Percentiles rank a stretch among this genome's conserved stretches.
Conservation (phyloP, 2,113 vertebrate species). For the Petromus typicus region DNA sequence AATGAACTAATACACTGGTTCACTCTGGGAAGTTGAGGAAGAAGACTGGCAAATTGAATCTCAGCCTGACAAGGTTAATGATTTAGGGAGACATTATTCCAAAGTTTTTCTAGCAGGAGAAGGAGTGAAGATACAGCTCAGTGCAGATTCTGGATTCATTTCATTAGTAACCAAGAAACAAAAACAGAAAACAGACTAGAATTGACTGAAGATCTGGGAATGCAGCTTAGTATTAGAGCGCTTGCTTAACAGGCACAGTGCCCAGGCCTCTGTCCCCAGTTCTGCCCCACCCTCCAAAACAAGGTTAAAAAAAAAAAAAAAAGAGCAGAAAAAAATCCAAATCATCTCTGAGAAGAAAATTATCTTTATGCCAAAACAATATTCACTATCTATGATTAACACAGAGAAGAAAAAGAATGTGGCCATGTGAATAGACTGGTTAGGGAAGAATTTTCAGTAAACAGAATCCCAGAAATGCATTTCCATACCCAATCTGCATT, state of each 20-base stretch:
- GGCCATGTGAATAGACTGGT: neutral
- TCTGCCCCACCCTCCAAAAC: neutral
- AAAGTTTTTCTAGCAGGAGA: neutral
- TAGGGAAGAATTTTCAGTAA: slow-evolving; percentile 33
- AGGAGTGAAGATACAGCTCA: neutral
- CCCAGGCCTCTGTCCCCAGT: neutral
- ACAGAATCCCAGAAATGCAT: neutral
- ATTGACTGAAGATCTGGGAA: neutral
- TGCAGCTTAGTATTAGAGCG: neutral
- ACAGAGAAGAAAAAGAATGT: neutral
- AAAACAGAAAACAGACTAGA: neutral
- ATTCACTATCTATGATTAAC: neutral
- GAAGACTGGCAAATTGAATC: neutral
- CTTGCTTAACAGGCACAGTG: neutral
- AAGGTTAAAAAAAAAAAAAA: neutral
- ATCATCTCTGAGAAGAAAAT: slow-evolving; percentile 19
- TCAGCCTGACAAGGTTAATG: neutral
- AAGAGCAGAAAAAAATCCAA: slow-evolving; percentile 11
- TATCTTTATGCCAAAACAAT: neutral
- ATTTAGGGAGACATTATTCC: neutral
- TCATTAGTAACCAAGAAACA: neutral
- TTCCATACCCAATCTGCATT: neutral
- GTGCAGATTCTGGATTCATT: neutral
- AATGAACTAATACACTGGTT: neutral
- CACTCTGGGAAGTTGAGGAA: no score